phyloP scores from a whole-genome alignment of 1,140 invertebrate genomes.

The Philotrypesis tridentata region DNA sequence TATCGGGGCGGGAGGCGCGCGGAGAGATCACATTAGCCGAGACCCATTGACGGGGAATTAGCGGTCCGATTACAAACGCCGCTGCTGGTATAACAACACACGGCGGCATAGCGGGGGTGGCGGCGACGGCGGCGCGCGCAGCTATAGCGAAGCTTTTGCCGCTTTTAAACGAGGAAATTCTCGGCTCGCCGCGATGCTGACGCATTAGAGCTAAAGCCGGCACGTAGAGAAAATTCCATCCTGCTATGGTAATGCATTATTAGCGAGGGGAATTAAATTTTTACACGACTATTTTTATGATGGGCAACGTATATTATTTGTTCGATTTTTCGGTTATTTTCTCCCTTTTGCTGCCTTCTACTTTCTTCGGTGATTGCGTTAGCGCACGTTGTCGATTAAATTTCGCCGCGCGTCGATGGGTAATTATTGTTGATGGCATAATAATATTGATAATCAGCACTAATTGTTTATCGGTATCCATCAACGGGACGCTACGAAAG shows the following conservation, averaged over 20 bases:
- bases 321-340: neutral
- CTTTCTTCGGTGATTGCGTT: too few relatives aligned
- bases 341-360: too few relatives aligned
- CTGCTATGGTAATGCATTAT: neutral
- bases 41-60: slow-evolving; percentile 4
- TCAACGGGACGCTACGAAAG: too few relatives aligned
- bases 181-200: neutral
- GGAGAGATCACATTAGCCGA: neutral
- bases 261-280: neutral
- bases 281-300: too few relatives aligned
- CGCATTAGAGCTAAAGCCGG: neutral
- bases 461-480: too few relatives aligned
- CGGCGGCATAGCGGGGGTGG: too few relatives aligned
- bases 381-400: too few relatives aligned
- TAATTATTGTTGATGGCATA: too few relatives aligned
- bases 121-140: too few relatives aligned
- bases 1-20: too few relatives aligned
- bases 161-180: slow-evolving; percentile 6
- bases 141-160: neutral
- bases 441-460: too few relatives aligned
- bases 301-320: neutral
- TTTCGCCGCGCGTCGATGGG: too few relatives aligned
- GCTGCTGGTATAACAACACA: neutral
- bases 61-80: neutral
- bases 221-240: neutral